Evolutionary conservation across 2,113 vertebrate genomes (phyloP), one percentile per base, ranked within the genome.

Genomic region (Osmerus eperlanus): DNA sequence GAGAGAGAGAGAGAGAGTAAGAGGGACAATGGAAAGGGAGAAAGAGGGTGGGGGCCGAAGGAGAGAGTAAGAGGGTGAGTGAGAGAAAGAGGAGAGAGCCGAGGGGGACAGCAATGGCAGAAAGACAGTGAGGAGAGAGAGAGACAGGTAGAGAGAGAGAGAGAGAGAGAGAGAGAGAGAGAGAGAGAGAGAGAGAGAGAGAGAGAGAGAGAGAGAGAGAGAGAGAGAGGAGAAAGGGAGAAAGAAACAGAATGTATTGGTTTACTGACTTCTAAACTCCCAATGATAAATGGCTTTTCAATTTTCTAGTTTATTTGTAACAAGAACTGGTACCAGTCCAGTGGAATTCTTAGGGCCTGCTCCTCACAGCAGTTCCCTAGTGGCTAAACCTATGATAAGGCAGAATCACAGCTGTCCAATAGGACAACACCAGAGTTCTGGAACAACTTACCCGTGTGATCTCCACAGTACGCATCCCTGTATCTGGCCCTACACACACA

Each of bases 401-500:
- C 41, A 47, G 9, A 47, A 28, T n/a, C 29, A 41, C 7, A 61
- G n/a, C 7, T 53, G 21, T 68, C 1, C 54, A 65, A 25, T 2
- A 29, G 15, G 25, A 47, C 12, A n/a, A 47, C 21, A 61, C 8
- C 25, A 29, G 25, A 62, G 25, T 23, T 25, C 12, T 25, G 60
- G 6, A 23, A 28, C 23, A 9, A 53, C 73, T 94, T 90, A 98
- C 97, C 90, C 96, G 89, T 4, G 77, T 90, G 85, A 99, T 94
- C 78, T 96, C 95, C 84, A 99, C 95, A 1, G 93, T 94, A 70
- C 96, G 93, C 1, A 93, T 73, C 47, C 86, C 91, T 21, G 15
- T 74, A 68, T 95, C 94, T 12, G 68, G 69, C 53, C 88, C 94
- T 94, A 16, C 15, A 78, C 63, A 59, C 55, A 73, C 16, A 71